Evolutionary conservation across 2,888 invertebrate genomes (phyloP).

Genomic region (Mongoloraphidia duomilia): DNA sequence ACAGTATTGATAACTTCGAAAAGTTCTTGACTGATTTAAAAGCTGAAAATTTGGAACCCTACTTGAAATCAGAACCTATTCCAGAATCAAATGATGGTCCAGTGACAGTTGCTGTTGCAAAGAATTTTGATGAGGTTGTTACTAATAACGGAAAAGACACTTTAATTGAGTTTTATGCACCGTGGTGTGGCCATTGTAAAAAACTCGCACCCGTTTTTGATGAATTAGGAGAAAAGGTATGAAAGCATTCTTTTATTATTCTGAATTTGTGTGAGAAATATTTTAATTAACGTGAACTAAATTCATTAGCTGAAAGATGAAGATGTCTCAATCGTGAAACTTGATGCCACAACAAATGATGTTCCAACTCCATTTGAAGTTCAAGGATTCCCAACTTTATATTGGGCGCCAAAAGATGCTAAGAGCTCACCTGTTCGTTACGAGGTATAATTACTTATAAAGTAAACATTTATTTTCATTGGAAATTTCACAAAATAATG

Average conservation of each 20-base stretch:
- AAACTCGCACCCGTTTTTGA: conserved; percentile 86
- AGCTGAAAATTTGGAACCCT: conserved; percentile 73
- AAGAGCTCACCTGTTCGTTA: conserved; percentile 70
- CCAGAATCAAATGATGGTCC: conserved; percentile 74
- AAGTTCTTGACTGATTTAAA: conserved; percentile 72
- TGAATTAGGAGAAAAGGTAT: conserved; percentile 76
- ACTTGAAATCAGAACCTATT: conserved; percentile 86
- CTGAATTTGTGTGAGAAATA: background rate
- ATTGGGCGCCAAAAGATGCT: conserved; percentile 78
- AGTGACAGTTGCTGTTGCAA: conserved; percentile 84
- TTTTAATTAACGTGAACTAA: background rate
- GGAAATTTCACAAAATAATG: conserved; percentile 6
- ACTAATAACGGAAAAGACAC: conserved; percentile 84
- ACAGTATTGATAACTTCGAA: conserved; percentile 68
- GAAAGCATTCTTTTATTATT: conserved; percentile 1
- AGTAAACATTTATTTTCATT: background rate
- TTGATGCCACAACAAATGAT: conserved; percentile 98
- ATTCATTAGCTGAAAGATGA: conserved; percentile 58
- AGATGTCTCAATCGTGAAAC: conserved; percentile 84
- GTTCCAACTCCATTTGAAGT: conserved; percentile 86
- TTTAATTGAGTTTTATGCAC: conserved; percentile 95
- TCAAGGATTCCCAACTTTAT: conserved; percentile 94
- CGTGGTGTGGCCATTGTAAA: conserved; percentile 99
- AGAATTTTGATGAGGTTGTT: conserved; percentile 92
- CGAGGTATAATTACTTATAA: conserved; percentile 42